Conservation (phyloP, 1,140 invertebrate genomes). For the Ectropis grisescens region DNA sequence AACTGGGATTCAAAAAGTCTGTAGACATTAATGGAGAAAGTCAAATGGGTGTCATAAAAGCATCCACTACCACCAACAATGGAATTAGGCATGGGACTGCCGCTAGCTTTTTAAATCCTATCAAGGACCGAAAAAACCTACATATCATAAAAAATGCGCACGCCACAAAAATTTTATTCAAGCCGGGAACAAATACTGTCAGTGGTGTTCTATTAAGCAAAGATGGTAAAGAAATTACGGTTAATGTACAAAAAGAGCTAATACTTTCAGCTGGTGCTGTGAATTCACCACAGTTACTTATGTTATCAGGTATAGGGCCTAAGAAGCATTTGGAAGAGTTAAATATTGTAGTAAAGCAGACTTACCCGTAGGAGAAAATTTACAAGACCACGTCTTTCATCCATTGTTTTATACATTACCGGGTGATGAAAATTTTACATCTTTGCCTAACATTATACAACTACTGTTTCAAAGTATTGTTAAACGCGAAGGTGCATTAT, state of each 20-base stretch:
- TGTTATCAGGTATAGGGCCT: slow-evolving; percentile 83
- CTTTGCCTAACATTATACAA: slow-evolving; percentile 9
- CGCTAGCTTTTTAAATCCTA: slow-evolving; percentile 66
- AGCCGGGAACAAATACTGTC: slow-evolving; percentile 63
- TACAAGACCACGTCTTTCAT: slow-evolving; percentile 74
- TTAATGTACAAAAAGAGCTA: slow-evolving; percentile 74
- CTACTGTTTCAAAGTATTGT: slow-evolving; percentile 18
- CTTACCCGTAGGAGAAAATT: slow-evolving; percentile 74
- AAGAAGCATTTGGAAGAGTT: slow-evolving; percentile 74
- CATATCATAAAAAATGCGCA: slow-evolving; percentile 75
- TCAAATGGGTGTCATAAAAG: no score
- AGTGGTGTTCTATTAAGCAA: slow-evolving; percentile 73
- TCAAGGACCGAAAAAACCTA: slow-evolving; percentile 75
- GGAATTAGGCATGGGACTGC: slow-evolving; percentile 54
- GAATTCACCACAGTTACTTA: slow-evolving; percentile 78
- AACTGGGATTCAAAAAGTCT: slow-evolving; percentile 77
- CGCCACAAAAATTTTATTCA: slow-evolving; percentile 74
- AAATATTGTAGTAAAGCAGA: slow-evolving; percentile 71
- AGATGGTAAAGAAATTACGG: slow-evolving; percentile 50
- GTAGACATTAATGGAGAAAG: slow-evolving; percentile 69
- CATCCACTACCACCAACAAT: slow-evolving; percentile 66
- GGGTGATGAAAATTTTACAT: slow-evolving; percentile 10
- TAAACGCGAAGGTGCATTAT: slow-evolving; percentile 17
- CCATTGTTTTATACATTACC: slow-evolving; percentile 21
- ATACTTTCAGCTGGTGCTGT: slow-evolving; percentile 78